Conservation (phyloP, 1,140 invertebrate genomes). For the Subanguina moxae region DNA sequence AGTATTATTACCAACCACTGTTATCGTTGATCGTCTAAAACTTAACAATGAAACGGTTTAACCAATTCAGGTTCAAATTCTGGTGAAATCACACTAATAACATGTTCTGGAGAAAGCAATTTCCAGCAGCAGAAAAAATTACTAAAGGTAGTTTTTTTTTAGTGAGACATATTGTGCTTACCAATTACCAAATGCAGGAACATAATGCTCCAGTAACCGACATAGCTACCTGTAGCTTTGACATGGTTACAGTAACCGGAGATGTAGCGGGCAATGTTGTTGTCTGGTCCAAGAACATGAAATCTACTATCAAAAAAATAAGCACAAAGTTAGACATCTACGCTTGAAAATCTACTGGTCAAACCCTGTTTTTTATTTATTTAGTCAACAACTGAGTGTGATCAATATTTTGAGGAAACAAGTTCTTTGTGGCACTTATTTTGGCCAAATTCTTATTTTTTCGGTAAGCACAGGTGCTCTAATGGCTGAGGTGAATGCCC, state of each 20-base stretch:
- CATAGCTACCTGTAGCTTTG: constrained; percentile 46
- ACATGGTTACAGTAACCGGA: constrained; percentile 40
- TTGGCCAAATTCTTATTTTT: constrained; percentile 45
- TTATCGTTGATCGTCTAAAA: constrained; percentile 6
- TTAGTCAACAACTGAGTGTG: constrained; percentile 39
- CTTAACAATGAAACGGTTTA: background rate
- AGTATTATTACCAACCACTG: too few species aligned
- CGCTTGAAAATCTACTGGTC: too few species aligned
- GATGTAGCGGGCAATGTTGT: constrained; percentile 39
- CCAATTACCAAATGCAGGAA: constrained; percentile 15
- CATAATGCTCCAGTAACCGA: constrained; percentile 40
- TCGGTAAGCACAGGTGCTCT: constrained; percentile 35
- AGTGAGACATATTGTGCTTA: background rate
- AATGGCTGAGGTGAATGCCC: constrained; percentile 49
- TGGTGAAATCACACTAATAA: constrained; percentile 45
- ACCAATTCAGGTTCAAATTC: constrained; percentile 42
- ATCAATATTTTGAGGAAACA: constrained; percentile 47
- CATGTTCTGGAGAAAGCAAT: constrained; percentile 39
- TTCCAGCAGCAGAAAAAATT: constrained; percentile 39
- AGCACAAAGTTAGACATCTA: constrained; percentile 35
- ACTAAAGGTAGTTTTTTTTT: constrained; percentile 26
- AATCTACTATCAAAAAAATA: constrained; percentile 35
- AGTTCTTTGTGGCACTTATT: constrained; percentile 41
- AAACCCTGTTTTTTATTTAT: too few species aligned
- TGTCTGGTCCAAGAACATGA: constrained; percentile 49